These are phyloP conservation scores for Pogonus chalceus DNA, from an alignment of 1,140 invertebrate species.

Conservation along the genomic window DNA sequence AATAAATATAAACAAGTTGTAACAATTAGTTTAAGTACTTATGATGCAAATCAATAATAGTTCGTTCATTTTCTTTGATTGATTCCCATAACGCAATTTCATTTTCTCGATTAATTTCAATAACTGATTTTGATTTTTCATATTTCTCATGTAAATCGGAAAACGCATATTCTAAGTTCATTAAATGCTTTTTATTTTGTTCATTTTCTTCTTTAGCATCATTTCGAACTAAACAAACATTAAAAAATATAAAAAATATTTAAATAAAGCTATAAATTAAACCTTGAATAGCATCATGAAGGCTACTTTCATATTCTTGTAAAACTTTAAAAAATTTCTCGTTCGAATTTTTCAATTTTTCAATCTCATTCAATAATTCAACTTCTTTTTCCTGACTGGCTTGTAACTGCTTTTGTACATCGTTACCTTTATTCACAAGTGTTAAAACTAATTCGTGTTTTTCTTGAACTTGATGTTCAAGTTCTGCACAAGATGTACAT, in stretches of 20 bases:
- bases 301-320: conserved; percentile 15
- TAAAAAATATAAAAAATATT: no score
- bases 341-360: background rate
- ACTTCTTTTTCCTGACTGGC: background rate
- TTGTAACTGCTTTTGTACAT: background rate
- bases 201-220: conserved; percentile 13
- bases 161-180: conserved; percentile 19
- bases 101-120: conserved; percentile 22
- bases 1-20: background rate
- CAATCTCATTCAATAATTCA: background rate
- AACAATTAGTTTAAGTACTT: background rate
- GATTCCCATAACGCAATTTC: conserved; percentile 21
- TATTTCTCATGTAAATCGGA: conserved; percentile 25
- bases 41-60: conserved; percentile 17
- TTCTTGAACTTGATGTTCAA: background rate
- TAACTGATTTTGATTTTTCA: conserved; percentile 23
- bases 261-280: no score
- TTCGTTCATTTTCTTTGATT: conserved; percentile 21
- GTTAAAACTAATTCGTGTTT: background rate
- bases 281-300: background rate
- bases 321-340: background rate
- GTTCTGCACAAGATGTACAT: background rate
- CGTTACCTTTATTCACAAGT: background rate
- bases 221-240: background rate
- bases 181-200: conserved; percentile 12